These are phyloP conservation scores for Enchytraeus crypticus DNA, from an alignment of 2,888 invertebrate genomes.

Conservation along the genomic window DNA sequence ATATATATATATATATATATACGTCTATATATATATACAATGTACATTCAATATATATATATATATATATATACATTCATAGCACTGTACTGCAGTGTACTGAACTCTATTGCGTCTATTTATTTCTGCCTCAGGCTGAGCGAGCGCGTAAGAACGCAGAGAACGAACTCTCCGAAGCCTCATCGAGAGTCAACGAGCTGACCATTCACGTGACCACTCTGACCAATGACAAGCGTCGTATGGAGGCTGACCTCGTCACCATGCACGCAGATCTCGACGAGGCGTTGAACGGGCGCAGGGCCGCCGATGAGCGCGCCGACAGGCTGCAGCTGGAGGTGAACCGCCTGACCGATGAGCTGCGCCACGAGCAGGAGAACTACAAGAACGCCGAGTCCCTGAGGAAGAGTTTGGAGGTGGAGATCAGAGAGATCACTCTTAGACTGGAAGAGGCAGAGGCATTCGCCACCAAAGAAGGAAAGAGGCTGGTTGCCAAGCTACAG, in stretches of 20 bases:
- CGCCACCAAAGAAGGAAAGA: constrained; percentile 47
- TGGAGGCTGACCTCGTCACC: constrained; percentile 82
- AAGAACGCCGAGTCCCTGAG: constrained; percentile 48
- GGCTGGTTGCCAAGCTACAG: constrained; percentile 47
- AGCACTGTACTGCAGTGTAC: too few species aligned
- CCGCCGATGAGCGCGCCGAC: constrained; percentile 22
- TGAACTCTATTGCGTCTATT: too few species aligned
- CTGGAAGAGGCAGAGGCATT: constrained; percentile 48
- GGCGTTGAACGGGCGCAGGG: constrained; percentile 54
- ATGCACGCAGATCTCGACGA: constrained; percentile 95
- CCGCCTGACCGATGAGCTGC: constrained; percentile 45
- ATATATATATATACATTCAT: too few species aligned
- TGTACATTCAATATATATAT: too few species aligned
- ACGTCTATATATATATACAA: too few species aligned
- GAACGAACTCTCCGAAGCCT: constrained; percentile 73
- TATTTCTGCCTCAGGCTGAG: constrained; percentile 37
- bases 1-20: too few species aligned
- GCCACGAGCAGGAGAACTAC: constrained; percentile 49
- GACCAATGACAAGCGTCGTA: constrained; percentile 82
- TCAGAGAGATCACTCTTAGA: constrained; percentile 47
- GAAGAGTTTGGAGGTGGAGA: constrained; percentile 48
- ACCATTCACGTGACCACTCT: constrained; percentile 89
- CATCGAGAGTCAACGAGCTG: constrained; percentile 84
- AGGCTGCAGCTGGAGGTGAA: constrained; percentile 36
- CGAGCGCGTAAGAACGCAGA: constrained; percentile 48